These are phyloP conservation scores for Calidris pugnax DNA, from an alignment of 2,113 vertebrate genomes.

Conservation along the genomic window DNA sequence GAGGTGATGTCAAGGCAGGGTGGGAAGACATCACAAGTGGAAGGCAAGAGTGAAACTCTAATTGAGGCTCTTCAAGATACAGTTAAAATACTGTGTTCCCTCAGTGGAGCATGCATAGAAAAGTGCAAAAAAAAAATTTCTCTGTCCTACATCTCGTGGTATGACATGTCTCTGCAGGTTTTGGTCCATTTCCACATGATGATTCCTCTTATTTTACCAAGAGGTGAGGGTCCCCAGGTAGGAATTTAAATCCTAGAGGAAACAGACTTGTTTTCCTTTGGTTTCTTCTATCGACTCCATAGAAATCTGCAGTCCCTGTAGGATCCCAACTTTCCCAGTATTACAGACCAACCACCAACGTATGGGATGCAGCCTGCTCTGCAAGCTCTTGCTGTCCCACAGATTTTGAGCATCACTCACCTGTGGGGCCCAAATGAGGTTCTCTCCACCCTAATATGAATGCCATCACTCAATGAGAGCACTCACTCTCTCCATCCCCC, in stretches of 20 bases:
- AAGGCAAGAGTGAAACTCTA: conserved; percentile 10
- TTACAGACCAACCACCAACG: background rate
- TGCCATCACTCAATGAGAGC: rapidly evolving
- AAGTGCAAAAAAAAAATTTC: background rate
- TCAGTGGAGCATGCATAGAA: background rate
- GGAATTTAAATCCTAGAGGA: background rate
- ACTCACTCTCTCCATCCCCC: rapidly evolving
- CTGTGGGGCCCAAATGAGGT: background rate
- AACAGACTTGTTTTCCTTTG: background rate
- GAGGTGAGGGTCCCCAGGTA: background rate
- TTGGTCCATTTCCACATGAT: background rate
- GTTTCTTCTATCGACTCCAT: background rate
- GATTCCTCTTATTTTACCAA: background rate
- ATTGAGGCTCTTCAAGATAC: background rate
- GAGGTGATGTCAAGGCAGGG: background rate
- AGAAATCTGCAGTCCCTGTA: rapidly evolving
- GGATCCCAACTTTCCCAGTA: background rate
- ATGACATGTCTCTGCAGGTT: background rate
- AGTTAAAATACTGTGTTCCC: background rate
- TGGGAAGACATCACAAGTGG: background rate
- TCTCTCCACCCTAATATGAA: background rate
- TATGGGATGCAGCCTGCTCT: background rate
- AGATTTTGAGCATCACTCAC: background rate
- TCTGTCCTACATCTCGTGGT: background rate
- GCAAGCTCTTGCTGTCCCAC: background rate